Percentiles rank a stretch among this genome's conserved stretches.
Conservation (phyloP, 2,888 invertebrate species). For the Lacanobia wlatinum region DNA sequence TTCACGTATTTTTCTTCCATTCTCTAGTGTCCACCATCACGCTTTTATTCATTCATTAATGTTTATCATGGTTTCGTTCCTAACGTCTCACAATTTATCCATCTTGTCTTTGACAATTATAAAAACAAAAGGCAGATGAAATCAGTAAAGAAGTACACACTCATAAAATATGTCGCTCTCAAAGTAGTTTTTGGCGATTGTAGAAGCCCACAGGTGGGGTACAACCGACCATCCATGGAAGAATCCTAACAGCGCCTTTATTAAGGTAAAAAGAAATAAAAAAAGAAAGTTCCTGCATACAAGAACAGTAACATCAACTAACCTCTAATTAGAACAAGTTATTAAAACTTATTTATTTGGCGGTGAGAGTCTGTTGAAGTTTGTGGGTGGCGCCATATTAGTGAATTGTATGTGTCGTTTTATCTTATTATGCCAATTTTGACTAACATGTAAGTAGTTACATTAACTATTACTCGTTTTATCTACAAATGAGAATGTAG, state of each 20-base stretch:
- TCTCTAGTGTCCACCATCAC: no score
- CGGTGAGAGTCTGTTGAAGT: not conserved
- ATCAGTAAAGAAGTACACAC: no score
- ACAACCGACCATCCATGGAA: not conserved
- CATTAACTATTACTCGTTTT: not conserved
- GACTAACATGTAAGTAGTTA: not conserved
- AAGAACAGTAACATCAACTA: not conserved
- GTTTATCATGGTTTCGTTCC: no score
- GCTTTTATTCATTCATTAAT: no score
- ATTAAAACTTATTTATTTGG: conserved; percentile 35
- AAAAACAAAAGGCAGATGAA: no score
- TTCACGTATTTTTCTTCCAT: no score
- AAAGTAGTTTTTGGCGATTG: no score
- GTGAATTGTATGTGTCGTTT: conserved; percentile 6
- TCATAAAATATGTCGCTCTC: no score
- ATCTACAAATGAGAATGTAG: not conserved
- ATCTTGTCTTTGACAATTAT: no score
- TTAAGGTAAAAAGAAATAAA: conserved; percentile 21
- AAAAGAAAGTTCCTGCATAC: conserved; percentile 34
- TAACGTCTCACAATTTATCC: no score
- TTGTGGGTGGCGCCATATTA: conserved; percentile 28
- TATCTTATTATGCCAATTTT: conserved; percentile 11
- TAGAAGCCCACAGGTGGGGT: not conserved
- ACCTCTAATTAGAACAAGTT: conserved; percentile 38
- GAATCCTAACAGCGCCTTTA: not conserved